phyloP scores from a whole-genome alignment of 2,888 invertebrate species.

The Sarcophaga rosellei region DNA sequence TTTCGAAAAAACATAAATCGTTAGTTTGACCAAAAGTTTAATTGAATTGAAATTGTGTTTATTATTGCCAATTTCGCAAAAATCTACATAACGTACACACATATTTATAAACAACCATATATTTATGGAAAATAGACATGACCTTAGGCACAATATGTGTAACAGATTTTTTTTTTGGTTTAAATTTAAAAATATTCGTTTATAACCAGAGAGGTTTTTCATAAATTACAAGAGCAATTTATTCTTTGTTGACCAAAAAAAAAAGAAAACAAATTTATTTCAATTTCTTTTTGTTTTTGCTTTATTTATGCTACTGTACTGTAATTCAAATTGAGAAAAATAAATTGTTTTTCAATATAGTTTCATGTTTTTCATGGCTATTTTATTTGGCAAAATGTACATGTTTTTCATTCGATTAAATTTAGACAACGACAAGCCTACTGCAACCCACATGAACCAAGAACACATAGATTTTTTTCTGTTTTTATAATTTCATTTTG shows the following conservation, averaged over 20 bases:
- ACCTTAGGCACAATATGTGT: constrained; percentile 34
- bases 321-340: constrained; percentile 7
- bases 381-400: constrained; percentile 34
- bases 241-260: neutral
- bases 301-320: constrained; percentile 4
- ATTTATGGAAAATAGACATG: neutral
- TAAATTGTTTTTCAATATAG: constrained; percentile 3
- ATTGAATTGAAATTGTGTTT: no score
- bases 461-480: neutral
- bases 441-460: constrained; percentile 3
- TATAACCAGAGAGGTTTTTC: neutral
- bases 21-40: no score
- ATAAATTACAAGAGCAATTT: neutral
- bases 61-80: no score
- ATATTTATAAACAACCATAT: neutral
- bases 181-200: neutral
- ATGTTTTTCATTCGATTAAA: constrained; percentile 18
- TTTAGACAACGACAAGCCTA: constrained; percentile 1
- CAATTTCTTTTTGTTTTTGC: neutral
- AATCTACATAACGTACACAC: neutral
- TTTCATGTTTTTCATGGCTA: neutral
- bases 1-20: no score
- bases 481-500: neutral
- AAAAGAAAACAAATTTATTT: neutral
- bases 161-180: neutral